phyloP scores from a whole-genome alignment of 2,797 vertebrate species.

The Malacoraja senta region DNA sequence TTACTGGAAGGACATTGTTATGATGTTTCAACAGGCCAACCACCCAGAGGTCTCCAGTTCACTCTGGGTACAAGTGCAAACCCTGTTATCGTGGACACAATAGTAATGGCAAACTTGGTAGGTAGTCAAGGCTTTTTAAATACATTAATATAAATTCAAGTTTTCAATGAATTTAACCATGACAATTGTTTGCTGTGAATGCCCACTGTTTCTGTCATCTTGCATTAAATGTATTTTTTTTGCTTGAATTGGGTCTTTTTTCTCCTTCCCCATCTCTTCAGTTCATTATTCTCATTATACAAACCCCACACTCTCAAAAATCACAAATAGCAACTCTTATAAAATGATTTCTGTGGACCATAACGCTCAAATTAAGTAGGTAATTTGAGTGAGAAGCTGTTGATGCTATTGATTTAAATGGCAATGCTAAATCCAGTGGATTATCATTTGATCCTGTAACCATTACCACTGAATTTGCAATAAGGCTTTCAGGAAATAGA shows the following conservation, averaged over 20 bases:
- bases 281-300: neutral
- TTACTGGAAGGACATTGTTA: slow-evolving; percentile 93
- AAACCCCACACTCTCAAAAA: neutral
- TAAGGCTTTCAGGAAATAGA: neutral
- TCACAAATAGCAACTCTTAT: neutral
- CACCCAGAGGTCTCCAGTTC: slow-evolving; percentile 89
- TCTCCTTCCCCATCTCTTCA: neutral
- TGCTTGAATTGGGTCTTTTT: neutral
- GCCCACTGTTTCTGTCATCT: neutral
- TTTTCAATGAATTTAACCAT: neutral
- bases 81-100: slow-evolving; percentile 84
- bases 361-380: neutral
- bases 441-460: neutral
- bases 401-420: neutral
- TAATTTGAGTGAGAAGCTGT: neutral
- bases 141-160: neutral
- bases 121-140: slow-evolving; percentile 41
- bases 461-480: neutral
- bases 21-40: slow-evolving; percentile 90
- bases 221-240: neutral
- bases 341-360: neutral
- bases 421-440: neutral
- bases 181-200: neutral
- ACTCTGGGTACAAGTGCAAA: slow-evolving; percentile 76
- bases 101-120: slow-evolving; percentile 97